Evolutionary conservation across 2,797 vertebrate species (phyloP).

Genomic region (Psittacula derbiana): DNA sequence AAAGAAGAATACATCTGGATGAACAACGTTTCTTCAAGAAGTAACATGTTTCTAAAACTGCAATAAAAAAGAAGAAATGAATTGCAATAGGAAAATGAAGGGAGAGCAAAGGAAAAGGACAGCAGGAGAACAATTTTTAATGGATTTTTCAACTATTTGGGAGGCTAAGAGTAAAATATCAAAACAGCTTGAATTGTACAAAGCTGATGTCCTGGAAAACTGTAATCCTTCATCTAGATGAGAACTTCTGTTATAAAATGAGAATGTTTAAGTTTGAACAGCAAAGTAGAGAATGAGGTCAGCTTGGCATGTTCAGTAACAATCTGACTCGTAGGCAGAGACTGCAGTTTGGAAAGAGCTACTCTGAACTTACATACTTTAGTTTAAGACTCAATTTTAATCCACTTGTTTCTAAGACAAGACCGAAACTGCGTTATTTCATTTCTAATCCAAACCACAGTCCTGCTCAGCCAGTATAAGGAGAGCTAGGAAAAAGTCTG

Average conservation of each 20-base stretch:
- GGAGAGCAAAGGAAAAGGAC: not conserved
- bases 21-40: not conserved
- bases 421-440: not conserved
- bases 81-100: not conserved
- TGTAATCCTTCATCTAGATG: not conserved
- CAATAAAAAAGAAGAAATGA: not conserved
- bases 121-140: not conserved
- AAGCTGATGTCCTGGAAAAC: not conserved
- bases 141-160: not conserved
- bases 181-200: fast-evolving
- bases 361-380: not conserved
- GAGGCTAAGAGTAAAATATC: not conserved
- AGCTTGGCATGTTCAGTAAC: not conserved
- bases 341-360: not conserved
- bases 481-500: not conserved
- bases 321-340: conserved; percentile 31
- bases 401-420: not conserved
- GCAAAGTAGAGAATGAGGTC: not conserved
- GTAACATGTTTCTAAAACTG: not conserved
- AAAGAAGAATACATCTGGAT: not conserved
- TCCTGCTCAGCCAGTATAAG: not conserved
- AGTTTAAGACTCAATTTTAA: not conserved
- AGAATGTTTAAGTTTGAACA: not conserved
- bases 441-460: not conserved
- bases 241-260: not conserved